Conservation (phyloP, 1,140 invertebrate species). For the Pogonus chalceus region DNA sequence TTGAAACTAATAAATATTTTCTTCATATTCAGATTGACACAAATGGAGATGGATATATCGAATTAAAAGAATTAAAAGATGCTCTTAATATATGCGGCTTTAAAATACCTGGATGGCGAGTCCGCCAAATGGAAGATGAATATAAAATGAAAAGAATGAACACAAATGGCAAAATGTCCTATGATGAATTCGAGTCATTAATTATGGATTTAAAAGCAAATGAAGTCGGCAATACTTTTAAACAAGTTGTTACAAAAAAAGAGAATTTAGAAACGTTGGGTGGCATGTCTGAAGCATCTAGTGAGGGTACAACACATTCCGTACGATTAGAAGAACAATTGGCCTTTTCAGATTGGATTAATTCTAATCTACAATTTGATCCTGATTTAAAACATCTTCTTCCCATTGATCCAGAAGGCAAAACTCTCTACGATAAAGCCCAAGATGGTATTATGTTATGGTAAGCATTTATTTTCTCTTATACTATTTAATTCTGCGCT, state of each 20-base stretch:
- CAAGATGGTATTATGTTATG: constrained; percentile 95
- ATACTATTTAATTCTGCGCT: too few relatives aligned
- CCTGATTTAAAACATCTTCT: constrained; percentile 80
- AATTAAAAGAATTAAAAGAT: constrained; percentile 76
- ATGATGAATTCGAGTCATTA: constrained; percentile 83
- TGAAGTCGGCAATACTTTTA: constrained; percentile 84
- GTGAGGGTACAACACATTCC: constrained; percentile 88
- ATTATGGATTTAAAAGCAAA: constrained; percentile 81
- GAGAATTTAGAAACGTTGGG: constrained; percentile 87
- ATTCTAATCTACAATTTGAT: constrained; percentile 83
- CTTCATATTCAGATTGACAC: constrained; percentile 57
- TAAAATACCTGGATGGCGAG: constrained; percentile 85
- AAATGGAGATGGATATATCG: constrained; percentile 84
- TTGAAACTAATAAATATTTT: not conserved
- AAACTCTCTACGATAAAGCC: constrained; percentile 84
- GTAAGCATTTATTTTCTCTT: constrained; percentile 43
- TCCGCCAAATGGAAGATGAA: constrained; percentile 83
- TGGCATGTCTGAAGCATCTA: constrained; percentile 90
- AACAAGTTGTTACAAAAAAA: constrained; percentile 84
- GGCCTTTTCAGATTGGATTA: constrained; percentile 99
- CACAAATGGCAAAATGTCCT: constrained; percentile 66
- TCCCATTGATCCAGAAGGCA: constrained; percentile 84
- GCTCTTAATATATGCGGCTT: constrained; percentile 85
- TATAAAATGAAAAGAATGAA: constrained; percentile 56
- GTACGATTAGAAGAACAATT: constrained; percentile 91